Evolutionary conservation across 2,888 invertebrate species (phyloP), one percentile per base, ranked within the genome.

Genomic region (Cecidostiba fungosa): DNA sequence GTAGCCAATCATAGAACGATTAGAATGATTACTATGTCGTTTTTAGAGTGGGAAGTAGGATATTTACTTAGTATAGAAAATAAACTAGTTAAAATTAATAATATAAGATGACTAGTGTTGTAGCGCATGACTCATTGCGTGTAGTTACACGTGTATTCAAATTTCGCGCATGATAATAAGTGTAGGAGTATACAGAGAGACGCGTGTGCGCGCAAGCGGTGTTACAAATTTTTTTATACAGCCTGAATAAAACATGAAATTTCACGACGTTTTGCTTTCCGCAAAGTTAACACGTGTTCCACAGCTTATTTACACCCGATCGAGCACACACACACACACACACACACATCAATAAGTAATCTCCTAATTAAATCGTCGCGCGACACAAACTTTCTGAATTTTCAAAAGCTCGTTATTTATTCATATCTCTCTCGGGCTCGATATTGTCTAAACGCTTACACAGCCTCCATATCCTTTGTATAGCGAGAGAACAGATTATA

Each of bases 391-490:
- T 66, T 47, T 43, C 39, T 43, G 26, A n/a, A 23, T 26, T 29
- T 14, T 12, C 36, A 54, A 74, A 23, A 54, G 26, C 3, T 36
- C 54, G n/a, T 50, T 32, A 59, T 76, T 66, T 43, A 77, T 77
- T 79, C 54, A 54, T 79, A 79, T 54, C 32, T 36, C 32, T 12
- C 14, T 10, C 10, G 16, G 43, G 23, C 19, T 23, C 26, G 14
- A 50, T 16, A 50, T 81, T 36, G 32, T 66, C 82, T 72, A 36
- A 47, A 70, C 70, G 39, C 5, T 70, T 39, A 70, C 70, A 70
- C 70, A 36, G 6, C 39, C 19, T 39, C 70, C 32, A n/a, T 14
- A 23, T 70, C 39, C 32, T 19, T 69, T 19, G 36, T 12, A 66
- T 5, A 8, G n/a, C 10, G 32, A 70, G 23, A 6, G n/a, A n/a